Evolutionary conservation across 2,888 invertebrate species (phyloP), one percentile per base, ranked within the genome.

Genomic region (Abrostola triplasia): DNA sequence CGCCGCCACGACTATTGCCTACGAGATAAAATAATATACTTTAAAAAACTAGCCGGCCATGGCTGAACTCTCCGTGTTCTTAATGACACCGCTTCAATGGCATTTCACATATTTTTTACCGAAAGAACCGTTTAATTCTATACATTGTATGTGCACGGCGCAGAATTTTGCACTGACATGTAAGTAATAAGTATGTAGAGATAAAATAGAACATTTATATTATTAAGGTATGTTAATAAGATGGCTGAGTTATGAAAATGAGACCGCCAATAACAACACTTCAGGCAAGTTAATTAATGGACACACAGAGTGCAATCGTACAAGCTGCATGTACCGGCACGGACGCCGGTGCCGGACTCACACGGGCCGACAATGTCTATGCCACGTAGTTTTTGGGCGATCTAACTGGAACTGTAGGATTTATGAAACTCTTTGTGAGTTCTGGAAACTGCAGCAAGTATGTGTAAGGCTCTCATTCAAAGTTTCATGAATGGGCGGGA

Each of bases 11-110:
- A 82, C 85, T 84, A 85, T 83, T 84, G 84, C 82, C 79, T 77
- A 70, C 77, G 80, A 82, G 86, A 87, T 87, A 84, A 86, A 86
- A 84, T 79, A 69, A 56, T 36, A 54, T 56, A 66, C 41, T 61
- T 12, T 52, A 62, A 67, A 66, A 68, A 68, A 71, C 72, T 71
- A 71, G 69, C 59, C 48, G 57, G 47, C 62, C 65, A 37, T 64
- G 62, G 53, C 47, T 58, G 55, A 59, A 41, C 40, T 52, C 63
- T 62, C 38, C 54, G 59, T 54, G 38, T 60, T 64, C 50, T 66
- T 73, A 70, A 73, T 67, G 68, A 57, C 49, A 38, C 24, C 44
- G 51, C 61, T 58, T 64, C 58, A 64, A 61, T 55, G 76, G 60
- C 49, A 68, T 70, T 76, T 68, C 63, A 76, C 60, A 66, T 79